These are phyloP conservation scores for Nymphalis polychloros DNA, from an alignment of 2,888 invertebrate genomes.

Conservation along the genomic window DNA sequence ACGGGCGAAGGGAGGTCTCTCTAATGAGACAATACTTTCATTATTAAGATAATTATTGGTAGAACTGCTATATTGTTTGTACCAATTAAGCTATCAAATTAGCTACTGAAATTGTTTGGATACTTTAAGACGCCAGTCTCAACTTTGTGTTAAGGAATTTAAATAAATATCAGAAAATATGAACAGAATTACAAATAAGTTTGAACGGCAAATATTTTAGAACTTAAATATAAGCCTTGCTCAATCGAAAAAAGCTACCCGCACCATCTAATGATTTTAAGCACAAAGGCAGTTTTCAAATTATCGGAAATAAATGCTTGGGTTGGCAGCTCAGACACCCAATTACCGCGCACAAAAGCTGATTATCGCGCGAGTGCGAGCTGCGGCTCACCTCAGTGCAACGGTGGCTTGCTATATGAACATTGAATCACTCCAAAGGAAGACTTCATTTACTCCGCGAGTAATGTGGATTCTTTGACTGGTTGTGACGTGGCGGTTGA, in stretches of 20 bases:
- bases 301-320: slow-evolving; percentile 80
- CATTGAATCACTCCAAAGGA: slow-evolving; percentile 71
- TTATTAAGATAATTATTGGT: slow-evolving; percentile 63
- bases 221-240: slow-evolving; percentile 20
- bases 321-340: slow-evolving; percentile 81
- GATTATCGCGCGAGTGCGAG: slow-evolving; percentile 74
- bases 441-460: slow-evolving; percentile 70
- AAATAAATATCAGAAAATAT: not conserved
- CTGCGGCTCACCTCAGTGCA: slow-evolving; percentile 34
- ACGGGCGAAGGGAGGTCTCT: slow-evolving; percentile 72
- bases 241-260: slow-evolving; percentile 48
- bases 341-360: slow-evolving; percentile 81
- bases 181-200: not conserved
- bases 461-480: slow-evolving; percentile 57
- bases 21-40: slow-evolving; percentile 77
- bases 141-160: not conserved
- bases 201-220: not conserved
- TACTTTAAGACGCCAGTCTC: not conserved
- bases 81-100: not conserved
- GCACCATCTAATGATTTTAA: slow-evolving; percentile 69
- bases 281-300: slow-evolving; percentile 79
- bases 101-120: not conserved
- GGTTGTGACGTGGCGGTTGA: slow-evolving; percentile 51
- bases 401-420: slow-evolving; percentile 32
- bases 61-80: not conserved